Evolutionary conservation across 2,888 invertebrate genomes (phyloP).

Genomic region (Argyresthia goedartella): DNA sequence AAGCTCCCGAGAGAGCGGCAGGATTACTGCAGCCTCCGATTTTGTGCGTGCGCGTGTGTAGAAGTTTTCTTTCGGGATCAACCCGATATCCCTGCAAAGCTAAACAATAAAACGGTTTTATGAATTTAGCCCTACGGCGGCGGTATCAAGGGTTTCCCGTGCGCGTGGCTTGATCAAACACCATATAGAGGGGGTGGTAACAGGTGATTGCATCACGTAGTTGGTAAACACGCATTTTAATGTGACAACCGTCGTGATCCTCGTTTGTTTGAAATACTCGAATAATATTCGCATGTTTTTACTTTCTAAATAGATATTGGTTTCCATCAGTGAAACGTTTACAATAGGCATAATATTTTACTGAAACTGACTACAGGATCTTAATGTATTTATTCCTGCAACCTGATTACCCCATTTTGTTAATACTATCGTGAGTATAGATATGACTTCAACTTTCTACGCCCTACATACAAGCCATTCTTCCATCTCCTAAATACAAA

Average conservation of each 20-base stretch:
- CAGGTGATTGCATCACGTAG: constrained; percentile 25
- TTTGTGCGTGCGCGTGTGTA: constrained; percentile 26
- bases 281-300: too few species aligned
- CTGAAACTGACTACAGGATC: too few species aligned
- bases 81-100: constrained; percentile 29
- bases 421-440: too few species aligned
- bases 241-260: constrained; percentile 23
- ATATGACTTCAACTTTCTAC: too few species aligned
- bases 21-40: constrained; percentile 28
- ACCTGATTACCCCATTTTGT: too few species aligned
- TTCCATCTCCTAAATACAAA: too few species aligned
- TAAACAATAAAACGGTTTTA: constrained; percentile 31
- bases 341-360: too few species aligned
- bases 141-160: background rate
- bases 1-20: constrained; percentile 25
- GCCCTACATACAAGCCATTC: too few species aligned
- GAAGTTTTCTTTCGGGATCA: constrained; percentile 28
- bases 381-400: too few species aligned
- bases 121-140: background rate
- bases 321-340: too few species aligned
- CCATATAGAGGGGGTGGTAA: constrained; percentile 14
- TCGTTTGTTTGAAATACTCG: constrained; percentile 10
- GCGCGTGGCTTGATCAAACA: constrained; percentile 27
- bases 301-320: too few species aligned
- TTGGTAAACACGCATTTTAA: constrained; percentile 16